Percentiles rank a stretch among this genome's conserved stretches.
Conservation (phyloP, 2,113 vertebrate species). For the Rallus limicola region DNA sequence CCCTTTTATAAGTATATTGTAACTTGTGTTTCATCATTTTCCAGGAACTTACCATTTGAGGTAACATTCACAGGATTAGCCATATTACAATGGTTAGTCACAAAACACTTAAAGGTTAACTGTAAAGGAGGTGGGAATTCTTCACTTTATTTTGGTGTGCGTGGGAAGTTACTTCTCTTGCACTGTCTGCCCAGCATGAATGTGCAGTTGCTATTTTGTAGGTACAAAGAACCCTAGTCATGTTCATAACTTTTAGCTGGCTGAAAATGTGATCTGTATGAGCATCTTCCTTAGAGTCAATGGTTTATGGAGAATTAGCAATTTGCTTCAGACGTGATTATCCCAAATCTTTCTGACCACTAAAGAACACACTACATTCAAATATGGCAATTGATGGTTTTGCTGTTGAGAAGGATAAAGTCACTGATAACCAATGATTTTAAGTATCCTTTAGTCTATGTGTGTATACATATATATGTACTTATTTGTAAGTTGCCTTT, state of each 20-base stretch:
- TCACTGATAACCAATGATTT: not conserved
- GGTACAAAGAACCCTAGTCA: not conserved
- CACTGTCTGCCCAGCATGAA: not conserved
- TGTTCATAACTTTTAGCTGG: not conserved
- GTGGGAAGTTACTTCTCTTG: not conserved
- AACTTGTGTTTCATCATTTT: not conserved
- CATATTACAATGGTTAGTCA: not conserved
- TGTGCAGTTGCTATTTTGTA: not conserved
- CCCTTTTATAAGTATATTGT: not conserved
- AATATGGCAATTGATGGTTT: not conserved
- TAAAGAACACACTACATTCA: not conserved
- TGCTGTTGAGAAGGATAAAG: not conserved
- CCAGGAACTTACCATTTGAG: not conserved
- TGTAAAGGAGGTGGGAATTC: not conserved
- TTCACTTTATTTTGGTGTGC: constrained; percentile 1
- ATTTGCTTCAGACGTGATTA: not conserved
- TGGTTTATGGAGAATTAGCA: not conserved
- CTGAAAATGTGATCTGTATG: not conserved
- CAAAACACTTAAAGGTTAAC: constrained; percentile 14
- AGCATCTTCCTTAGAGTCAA: not conserved
- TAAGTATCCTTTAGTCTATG: not conserved
- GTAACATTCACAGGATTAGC: not conserved
- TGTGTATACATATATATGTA: not conserved
- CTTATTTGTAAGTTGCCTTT: not conserved
- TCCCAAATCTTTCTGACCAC: not conserved